Base-by-base conservation (phyloP, 2,888 invertebrate species). In the Nowickia ferox region DNA sequence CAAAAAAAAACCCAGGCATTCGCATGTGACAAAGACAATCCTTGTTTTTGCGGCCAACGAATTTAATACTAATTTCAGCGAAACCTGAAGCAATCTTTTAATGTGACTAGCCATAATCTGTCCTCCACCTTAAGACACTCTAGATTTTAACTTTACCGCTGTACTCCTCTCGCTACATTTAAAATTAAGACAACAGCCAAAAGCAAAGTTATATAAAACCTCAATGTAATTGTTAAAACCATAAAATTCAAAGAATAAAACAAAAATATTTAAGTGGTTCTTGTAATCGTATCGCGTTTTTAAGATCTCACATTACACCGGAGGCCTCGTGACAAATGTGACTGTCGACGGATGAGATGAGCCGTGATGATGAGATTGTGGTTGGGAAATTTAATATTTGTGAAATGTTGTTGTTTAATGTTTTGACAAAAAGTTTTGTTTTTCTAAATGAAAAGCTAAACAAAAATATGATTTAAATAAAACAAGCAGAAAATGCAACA, bases 241-340 rank as follows among this genome's bases (percentile, higher is more conserved):
- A 72, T 48, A 72, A 61, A 51, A 59, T 22, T 0, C 38, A 57
- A 38, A 69, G 9, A 48, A 55, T n/a, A 38, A 8, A 42, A n/a
- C 9, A 61, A 71, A 66, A 68, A 46, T 46, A 72, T 81, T 84
- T 74, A 72, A 42, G 69, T 55, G 71, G 42, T 80, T 80, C 61
- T 59, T 66, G 77, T 77, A 68, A 77, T 55, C 17, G 46, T 55
- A 81, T 81, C 76, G 30, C 53, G 44, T 44, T 72, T 22, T 44
- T 11, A 8, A 30, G 57, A 63, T 77, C 77, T 84, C 81, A 9
- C 13, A 69, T 84, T 77, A 69, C 84, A 65, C 44, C 48, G 66
- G 53, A 75, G 84, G 84, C 81, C 84, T 84, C 84, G 75, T 80
- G 80, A 76, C 68, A 66, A 66, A 61, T 84, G 76, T 66, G 59